Evolutionary conservation across 2,113 vertebrate genomes (phyloP).

Genomic region (Bubo blakistoni): DNA sequence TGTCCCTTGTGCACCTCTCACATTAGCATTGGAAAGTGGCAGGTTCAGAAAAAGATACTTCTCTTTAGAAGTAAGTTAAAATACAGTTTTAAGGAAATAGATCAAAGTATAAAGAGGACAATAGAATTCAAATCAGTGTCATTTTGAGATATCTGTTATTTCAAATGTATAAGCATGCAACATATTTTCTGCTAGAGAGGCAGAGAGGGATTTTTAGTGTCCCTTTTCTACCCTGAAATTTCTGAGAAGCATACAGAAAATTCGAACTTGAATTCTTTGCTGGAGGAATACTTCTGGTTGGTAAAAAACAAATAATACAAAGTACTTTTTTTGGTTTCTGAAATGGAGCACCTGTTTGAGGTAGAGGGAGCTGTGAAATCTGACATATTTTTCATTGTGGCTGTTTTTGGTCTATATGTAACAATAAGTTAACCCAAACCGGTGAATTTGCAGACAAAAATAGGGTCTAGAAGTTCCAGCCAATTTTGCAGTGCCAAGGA

Average conservation of each 20-base stretch:
- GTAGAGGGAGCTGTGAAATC: not conserved
- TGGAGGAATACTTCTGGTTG: not conserved
- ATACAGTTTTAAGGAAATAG: not conserved
- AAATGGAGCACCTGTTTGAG: not conserved
- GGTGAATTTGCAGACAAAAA: not conserved
- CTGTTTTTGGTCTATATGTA: not conserved
- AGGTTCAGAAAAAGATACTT: not conserved
- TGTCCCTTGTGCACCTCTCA: not conserved
- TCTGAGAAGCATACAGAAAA: not conserved
- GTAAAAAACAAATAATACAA: not conserved
- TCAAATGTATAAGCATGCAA: not conserved
- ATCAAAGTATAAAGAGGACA: not conserved
- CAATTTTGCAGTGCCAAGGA: not conserved
- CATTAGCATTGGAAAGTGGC: not conserved
- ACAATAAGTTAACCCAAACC: not conserved
- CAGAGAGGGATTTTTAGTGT: not conserved
- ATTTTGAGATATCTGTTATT: not conserved
- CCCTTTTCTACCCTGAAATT: not conserved
- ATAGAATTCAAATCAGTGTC: not conserved
- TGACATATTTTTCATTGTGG: not conserved
- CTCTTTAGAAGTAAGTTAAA: not conserved
- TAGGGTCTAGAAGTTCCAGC: not conserved
- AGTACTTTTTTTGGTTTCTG: not conserved
- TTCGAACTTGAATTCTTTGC: not conserved
- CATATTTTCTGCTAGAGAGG: not conserved